A percentile compares a stretch with the other conserved stretches of the same genome.
Conservation (phyloP, 1,140 invertebrate species). For the Penaeus japonicus region DNA sequence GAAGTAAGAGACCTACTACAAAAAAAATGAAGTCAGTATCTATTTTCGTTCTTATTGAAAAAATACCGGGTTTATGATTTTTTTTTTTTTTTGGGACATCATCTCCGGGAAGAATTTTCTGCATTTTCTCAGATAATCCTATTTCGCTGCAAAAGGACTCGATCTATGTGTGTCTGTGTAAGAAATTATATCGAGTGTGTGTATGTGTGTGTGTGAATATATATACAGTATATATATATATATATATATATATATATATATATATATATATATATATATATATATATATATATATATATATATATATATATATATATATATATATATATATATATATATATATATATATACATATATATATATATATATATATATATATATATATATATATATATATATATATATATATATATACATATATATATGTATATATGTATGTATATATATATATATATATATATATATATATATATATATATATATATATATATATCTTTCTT, state of each 20-base stretch:
- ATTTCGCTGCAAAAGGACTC: too few relatives aligned
- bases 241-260: constrained; percentile 33
- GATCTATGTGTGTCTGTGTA: background rate
- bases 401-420: constrained; percentile 18
- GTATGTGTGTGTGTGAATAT: background rate
- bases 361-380: constrained; percentile 24
- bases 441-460: constrained; percentile 22
- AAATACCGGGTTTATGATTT: too few relatives aligned
- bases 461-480: constrained; percentile 20
- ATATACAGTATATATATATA: constrained; percentile 36
- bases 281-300: constrained; percentile 36
- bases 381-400: constrained; percentile 37
- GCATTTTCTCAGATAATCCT: too few relatives aligned
- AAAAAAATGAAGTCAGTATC: too few relatives aligned
- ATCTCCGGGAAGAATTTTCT: too few relatives aligned
- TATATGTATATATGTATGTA: constrained; percentile 13
- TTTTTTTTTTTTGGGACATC: too few relatives aligned
- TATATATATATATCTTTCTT: background rate
- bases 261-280: constrained; percentile 39
- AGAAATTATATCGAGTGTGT: background rate
- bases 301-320: constrained; percentile 30
- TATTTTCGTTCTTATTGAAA: too few relatives aligned
- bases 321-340: constrained; percentile 21
- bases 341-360: background rate
- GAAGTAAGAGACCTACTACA: too few relatives aligned